A percentile compares a stretch with the other conserved stretches of the same genome.
phyloP scores from a whole-genome alignment of 2,113 vertebrate genomes.

The Bolborhynchus lineola region DNA sequence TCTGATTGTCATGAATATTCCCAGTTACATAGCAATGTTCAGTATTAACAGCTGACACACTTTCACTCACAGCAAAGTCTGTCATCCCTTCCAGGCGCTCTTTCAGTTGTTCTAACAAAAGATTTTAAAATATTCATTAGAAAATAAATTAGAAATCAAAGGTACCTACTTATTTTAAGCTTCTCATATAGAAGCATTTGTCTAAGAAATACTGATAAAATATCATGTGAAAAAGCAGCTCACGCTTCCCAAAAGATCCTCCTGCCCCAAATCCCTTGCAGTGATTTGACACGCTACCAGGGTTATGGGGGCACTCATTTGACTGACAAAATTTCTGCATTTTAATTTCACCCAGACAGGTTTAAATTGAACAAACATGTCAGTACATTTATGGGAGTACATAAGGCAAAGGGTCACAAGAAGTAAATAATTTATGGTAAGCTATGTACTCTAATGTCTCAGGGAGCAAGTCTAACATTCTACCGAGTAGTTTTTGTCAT shows the following conservation, averaged over 20 bases:
- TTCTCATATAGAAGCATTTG: not conserved
- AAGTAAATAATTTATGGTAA: slow-evolving; percentile 32
- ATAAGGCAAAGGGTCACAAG: not conserved
- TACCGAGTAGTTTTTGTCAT: slow-evolving; percentile 71
- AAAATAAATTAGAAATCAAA: not conserved
- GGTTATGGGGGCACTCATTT: not conserved
- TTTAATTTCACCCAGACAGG: slow-evolving; percentile 10
- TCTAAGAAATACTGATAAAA: not conserved
- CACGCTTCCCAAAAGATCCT: not conserved
- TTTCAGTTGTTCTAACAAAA: not conserved
- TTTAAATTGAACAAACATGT: not conserved
- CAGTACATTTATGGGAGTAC: not conserved
- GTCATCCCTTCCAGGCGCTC: not conserved
- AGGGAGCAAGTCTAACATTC: slow-evolving; percentile 63
- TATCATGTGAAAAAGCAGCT: not conserved
- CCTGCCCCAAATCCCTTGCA: not conserved
- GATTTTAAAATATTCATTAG: not conserved
- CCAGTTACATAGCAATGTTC: not conserved
- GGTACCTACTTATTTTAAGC: not conserved
- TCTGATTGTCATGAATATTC: not conserved
- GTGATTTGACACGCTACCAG: not conserved
- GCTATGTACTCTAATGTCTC: not conserved
- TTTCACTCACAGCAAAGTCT: not conserved
- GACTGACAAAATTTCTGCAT: not conserved
- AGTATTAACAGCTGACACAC: not conserved